Percentiles rank a stretch among this genome's conserved stretches.
Conservation (phyloP, 2,797 vertebrate genomes). For the Ara ararauna region DNA sequence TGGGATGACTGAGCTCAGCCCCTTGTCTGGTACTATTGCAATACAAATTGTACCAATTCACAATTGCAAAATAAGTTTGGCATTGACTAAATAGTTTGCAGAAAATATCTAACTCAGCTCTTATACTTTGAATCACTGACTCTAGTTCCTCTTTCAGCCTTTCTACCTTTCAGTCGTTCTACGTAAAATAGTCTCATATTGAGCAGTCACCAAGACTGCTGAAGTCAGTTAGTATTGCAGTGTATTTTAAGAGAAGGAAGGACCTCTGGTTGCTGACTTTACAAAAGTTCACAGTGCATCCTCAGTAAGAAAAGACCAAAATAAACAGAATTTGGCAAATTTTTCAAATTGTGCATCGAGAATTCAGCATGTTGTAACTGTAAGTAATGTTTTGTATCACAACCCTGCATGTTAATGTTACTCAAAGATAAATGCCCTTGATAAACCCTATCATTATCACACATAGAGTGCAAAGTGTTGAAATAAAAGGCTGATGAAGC, state of each 20-base stretch:
- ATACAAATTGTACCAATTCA: neutral
- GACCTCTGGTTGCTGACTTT: neutral
- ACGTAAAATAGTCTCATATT: neutral
- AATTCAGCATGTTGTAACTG: neutral
- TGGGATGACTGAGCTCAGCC: neutral
- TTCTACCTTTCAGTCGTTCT: neutral
- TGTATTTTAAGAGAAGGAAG: neutral
- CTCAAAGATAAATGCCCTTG: conserved; percentile 61
- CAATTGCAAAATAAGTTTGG: neutral
- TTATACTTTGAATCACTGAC: neutral
- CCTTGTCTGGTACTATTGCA: neutral
- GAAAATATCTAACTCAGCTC: neutral
- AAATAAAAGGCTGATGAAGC: conserved; percentile 66
- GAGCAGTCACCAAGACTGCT: neutral
- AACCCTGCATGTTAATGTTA: conserved; percentile 22
- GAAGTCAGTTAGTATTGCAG: neutral
- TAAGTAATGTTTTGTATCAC: conserved; percentile 19
- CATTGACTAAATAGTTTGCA: neutral
- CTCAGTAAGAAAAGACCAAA: neutral
- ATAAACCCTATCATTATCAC: conserved; percentile 60
- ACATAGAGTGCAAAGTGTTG: conserved; percentile 42
- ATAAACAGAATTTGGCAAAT: neutral
- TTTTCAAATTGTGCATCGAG: neutral
- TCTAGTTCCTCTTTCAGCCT: neutral
- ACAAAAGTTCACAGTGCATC: neutral